Evolutionary conservation across 2,797 vertebrate species (phyloP), one percentile per base, ranked within the genome.

Genomic region (Poecile montanus): DNA sequence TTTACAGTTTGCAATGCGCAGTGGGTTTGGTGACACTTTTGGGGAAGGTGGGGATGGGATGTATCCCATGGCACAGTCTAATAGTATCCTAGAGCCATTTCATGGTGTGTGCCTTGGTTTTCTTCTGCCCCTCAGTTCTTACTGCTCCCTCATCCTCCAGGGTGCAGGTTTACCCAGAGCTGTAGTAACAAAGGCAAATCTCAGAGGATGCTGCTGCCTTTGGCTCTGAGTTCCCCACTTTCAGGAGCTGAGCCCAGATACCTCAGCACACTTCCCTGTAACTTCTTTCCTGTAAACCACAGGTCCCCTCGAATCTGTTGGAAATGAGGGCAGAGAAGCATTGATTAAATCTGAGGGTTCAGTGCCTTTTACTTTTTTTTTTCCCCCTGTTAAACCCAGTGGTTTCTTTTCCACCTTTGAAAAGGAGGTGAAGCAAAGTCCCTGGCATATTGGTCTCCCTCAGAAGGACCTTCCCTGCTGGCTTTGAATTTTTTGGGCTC

Each of bases 1-100:
- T 72, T 47, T 22, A 25, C 3, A 2, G 27, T 62, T 70, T 65
- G 14, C 6, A 75, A 7, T 7, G 13, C 0, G 0, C 13, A 13
- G 29, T 51, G 68, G 6, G 11, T 73, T 88, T 70, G 47, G 51
- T 76, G 65, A 5, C 9, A 0, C 20, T 61, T 51, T 26, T 16
- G 26, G 20, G 54, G 23, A 56, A 61, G 11, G 25, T 29, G 10
- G 3, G 10, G 38, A 22, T 42, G 32, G 40, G 25, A n/a, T 7
- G 14, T 20, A 29, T 56, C 22, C 23, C 6, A 8, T 36, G 26
- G 62, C 12, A 19, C 23, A 19, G 32, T 21, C 34, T n/a, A 6
- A 7, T 4, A 10, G 12, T 30, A 81, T 11, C 23, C 13, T 10
- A 16, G 30, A 61, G 3, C 16, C 10, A 4, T 9, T 9, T 38